These are phyloP conservation scores for Pogona vitticeps DNA, from an alignment of 2,113 vertebrate species.

Conservation along the genomic window DNA sequence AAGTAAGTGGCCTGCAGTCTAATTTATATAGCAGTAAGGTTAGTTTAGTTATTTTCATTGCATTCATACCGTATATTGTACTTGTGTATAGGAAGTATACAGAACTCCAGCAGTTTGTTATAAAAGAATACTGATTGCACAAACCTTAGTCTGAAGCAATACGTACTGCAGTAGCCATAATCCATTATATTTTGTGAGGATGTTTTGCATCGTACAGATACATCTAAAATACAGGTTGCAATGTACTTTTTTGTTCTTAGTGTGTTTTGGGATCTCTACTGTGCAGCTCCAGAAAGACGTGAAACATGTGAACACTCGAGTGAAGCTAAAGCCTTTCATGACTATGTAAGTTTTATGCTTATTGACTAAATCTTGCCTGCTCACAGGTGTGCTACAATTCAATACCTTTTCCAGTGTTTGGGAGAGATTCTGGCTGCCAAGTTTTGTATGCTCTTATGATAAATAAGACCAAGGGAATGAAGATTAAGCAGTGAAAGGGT, in stretches of 20 bases:
- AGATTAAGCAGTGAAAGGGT: background rate
- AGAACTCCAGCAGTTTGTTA: background rate
- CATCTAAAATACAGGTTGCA: background rate
- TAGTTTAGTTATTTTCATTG: background rate
- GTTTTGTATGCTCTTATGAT: background rate
- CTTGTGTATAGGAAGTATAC: background rate
- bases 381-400: background rate
- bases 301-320: constrained; percentile 91
- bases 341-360: constrained; percentile 81
- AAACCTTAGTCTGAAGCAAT: background rate
- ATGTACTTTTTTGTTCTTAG: constrained; percentile 67
- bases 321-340: constrained; percentile 90
- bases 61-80: background rate
- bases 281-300: constrained; percentile 88
- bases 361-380: background rate
- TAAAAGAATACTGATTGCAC: background rate
- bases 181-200: background rate
- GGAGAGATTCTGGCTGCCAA: background rate
- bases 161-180: background rate
- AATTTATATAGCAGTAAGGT: background rate
- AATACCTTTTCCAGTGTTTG: background rate
- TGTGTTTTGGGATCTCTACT: constrained; percentile 92
- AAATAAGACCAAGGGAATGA: background rate
- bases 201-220: background rate
- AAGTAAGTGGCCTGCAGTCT: background rate